These are phyloP conservation scores for Oxystoma pomonae DNA, from an alignment of 2,888 invertebrate genomes.

Conservation along the genomic window DNA sequence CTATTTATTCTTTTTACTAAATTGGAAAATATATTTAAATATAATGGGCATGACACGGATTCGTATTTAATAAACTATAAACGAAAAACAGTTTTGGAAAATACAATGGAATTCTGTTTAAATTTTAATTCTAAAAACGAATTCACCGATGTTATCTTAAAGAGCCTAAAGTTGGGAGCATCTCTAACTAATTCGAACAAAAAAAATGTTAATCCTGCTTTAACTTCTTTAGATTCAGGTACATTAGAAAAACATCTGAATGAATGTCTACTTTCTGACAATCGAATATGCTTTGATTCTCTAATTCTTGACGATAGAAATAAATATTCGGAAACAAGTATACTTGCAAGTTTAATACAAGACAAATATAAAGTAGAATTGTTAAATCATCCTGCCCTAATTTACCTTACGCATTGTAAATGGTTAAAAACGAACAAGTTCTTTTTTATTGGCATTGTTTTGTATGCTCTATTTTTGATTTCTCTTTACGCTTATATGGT, in stretches of 20 bases:
- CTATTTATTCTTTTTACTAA: slow-evolving; percentile 26
- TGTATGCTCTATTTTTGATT: slow-evolving; percentile 24
- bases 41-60: background rate
- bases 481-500: slow-evolving; percentile 28
- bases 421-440: slow-evolving; percentile 26
- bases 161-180: slow-evolving; percentile 29
- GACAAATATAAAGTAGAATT: slow-evolving; percentile 24
- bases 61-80: slow-evolving; percentile 10
- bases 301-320: slow-evolving; percentile 23
- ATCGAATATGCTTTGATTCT: slow-evolving; percentile 27
- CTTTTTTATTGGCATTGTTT: slow-evolving; percentile 25
- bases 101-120: slow-evolving; percentile 26
- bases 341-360: slow-evolving; percentile 20
- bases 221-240: slow-evolving; percentile 24
- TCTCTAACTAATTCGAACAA: slow-evolving; percentile 21
- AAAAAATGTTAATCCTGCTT: slow-evolving; percentile 5
- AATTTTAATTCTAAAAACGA: slow-evolving; percentile 21
- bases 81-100: slow-evolving; percentile 18
- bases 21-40: slow-evolving; percentile 15
- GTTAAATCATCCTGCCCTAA: slow-evolving; percentile 27
- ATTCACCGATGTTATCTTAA: slow-evolving; percentile 25
- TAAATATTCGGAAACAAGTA: slow-evolving; percentile 27
- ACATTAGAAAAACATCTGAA: slow-evolving; percentile 29
- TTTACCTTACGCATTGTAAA: slow-evolving; percentile 26
- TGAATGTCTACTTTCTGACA: slow-evolving; percentile 25